Evolutionary conservation across 1,140 invertebrate genomes (phyloP).

Genomic region (Druon quercuslanigerum): DNA sequence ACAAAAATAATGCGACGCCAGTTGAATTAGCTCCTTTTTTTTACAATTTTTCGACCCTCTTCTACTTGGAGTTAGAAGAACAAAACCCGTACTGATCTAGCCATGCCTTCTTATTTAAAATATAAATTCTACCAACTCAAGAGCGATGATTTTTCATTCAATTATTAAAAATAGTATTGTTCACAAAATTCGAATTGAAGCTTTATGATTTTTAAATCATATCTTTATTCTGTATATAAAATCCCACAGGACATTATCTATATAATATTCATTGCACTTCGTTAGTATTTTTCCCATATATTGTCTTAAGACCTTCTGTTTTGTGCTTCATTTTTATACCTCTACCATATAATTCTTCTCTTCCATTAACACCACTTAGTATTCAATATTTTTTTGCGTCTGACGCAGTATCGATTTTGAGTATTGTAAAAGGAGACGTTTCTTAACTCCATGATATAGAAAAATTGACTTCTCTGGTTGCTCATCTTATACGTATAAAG

Average conservation of each 20-base stretch:
- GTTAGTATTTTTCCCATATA: not conserved
- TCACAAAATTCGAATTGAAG: constrained; percentile 7
- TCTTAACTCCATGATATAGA: constrained; percentile 5
- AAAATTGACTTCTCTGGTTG: constrained; percentile 25
- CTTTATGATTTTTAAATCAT: not conserved
- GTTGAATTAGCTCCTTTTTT: not conserved
- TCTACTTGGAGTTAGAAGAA: not conserved
- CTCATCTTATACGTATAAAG: constrained; percentile 5
- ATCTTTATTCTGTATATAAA: not conserved
- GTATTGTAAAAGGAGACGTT: constrained; percentile 19
- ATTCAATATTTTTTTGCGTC: constrained; percentile 7
- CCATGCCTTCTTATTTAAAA: no score
- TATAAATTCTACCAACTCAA: not conserved
- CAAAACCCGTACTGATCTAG: no score
- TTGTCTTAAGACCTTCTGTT: not conserved
- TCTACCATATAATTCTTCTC: not conserved
- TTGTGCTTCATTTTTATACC: not conserved
- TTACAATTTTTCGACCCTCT: not conserved
- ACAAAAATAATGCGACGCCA: constrained; percentile 10
- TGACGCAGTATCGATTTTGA: constrained; percentile 15
- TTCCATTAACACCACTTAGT: not conserved
- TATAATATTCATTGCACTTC: constrained; percentile 7
- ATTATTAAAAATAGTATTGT: constrained; percentile 29
- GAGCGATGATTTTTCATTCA: constrained; percentile 1
- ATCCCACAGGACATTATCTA: not conserved